Conservation (phyloP, 2,888 invertebrate genomes). For the Serrognathus titanus region DNA sequence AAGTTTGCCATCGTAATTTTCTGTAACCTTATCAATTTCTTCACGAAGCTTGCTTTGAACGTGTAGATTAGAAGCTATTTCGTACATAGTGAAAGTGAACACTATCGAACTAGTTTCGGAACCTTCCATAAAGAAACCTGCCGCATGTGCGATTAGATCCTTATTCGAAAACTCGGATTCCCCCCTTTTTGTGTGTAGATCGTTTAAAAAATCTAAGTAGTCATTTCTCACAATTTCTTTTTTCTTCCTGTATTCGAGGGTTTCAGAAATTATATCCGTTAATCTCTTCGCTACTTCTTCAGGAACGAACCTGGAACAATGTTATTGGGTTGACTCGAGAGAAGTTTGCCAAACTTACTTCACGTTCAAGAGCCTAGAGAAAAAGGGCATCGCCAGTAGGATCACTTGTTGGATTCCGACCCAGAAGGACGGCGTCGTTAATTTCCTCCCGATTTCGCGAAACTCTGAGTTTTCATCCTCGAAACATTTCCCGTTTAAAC, state of each 20-base stretch:
- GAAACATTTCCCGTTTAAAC: constrained; percentile 45
- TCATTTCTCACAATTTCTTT: constrained; percentile 45
- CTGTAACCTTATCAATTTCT: constrained; percentile 41
- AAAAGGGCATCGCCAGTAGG: constrained; percentile 25
- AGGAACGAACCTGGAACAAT: constrained; percentile 26
- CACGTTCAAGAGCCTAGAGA: constrained; percentile 23
- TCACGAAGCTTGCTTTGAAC: constrained; percentile 45
- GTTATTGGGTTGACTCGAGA: background rate
- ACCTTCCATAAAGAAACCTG: constrained; percentile 50
- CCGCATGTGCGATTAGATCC: constrained; percentile 41
- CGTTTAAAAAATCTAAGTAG: constrained; percentile 46
- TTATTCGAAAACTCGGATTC: constrained; percentile 29
- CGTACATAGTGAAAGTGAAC: constrained; percentile 43
- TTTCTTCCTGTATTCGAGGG: constrained; percentile 42
- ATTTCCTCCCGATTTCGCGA: constrained; percentile 31
- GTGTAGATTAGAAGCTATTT: constrained; percentile 44
- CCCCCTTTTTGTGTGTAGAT: constrained; percentile 29
- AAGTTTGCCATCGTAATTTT: constrained; percentile 37
- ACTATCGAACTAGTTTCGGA: constrained; percentile 50
- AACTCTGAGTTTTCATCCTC: constrained; percentile 32
- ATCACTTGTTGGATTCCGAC: constrained; percentile 26
- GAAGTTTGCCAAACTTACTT: background rate
- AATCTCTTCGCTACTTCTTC: constrained; percentile 39
- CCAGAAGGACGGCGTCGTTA: constrained; percentile 36
- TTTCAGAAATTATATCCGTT: constrained; percentile 34